Percentiles rank a stretch among this genome's conserved stretches.
These are phyloP conservation scores for Mythimna vitellina DNA, from an alignment of 2,888 invertebrate genomes.

Conservation along the genomic window DNA sequence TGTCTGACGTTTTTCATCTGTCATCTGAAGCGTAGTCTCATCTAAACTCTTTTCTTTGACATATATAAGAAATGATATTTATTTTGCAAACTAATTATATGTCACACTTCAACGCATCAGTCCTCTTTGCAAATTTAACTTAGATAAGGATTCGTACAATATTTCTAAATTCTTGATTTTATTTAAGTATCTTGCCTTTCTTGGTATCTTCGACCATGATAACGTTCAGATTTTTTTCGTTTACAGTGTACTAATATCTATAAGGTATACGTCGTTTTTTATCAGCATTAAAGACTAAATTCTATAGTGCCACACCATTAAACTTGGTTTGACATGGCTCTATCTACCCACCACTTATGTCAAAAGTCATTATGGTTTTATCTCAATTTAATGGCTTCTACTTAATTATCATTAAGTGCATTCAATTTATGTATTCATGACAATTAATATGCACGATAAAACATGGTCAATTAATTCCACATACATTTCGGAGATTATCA, in stretches of 20 bases:
- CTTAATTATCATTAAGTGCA: conserved; percentile 34
- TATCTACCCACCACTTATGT: neutral
- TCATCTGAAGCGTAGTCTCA: too few species aligned
- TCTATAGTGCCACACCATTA: neutral
- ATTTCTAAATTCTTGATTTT: neutral
- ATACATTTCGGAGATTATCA: conserved; percentile 42
- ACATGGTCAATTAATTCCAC: conserved; percentile 46
- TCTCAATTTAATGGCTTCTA: conserved; percentile 35
- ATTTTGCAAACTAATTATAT: too few species aligned
- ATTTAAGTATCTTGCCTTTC: neutral
- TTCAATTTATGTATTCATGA: conserved; percentile 30
- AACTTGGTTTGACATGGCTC: neutral
- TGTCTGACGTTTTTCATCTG: neutral
- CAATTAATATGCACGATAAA: conserved; percentile 52
- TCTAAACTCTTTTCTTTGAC: neutral
- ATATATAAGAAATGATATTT: too few species aligned
- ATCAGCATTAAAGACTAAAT: neutral
- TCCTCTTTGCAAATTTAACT: too few species aligned
- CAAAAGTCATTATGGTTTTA: conserved; percentile 39
- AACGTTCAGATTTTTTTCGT: neutral
- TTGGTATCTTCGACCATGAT: neutral
- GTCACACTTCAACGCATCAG: too few species aligned
- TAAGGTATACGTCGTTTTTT: neutral
- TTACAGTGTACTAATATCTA: neutral
- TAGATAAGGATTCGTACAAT: too few species aligned